A percentile compares a stretch with the other conserved stretches of the same genome.
Conservation (phyloP, 1,140 invertebrate species). For the Portunus trituberculatus region DNA sequence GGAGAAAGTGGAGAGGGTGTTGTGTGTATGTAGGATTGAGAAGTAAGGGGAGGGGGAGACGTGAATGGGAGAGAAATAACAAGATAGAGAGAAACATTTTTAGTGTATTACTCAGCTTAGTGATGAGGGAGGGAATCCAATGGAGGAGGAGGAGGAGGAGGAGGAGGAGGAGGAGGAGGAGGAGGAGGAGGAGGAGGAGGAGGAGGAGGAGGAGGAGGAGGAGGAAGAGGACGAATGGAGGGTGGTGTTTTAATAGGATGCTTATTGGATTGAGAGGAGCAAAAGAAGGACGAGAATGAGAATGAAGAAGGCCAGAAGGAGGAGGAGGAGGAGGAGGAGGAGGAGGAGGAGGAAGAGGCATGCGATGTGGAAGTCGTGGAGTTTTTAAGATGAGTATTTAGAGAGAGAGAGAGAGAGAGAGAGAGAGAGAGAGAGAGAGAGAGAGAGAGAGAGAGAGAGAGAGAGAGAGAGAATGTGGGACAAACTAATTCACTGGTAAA, state of each 20-base stretch:
- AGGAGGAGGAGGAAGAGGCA: background rate
- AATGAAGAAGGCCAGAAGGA: background rate
- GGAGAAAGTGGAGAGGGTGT: background rate
- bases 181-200: background rate
- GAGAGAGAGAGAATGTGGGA: background rate
- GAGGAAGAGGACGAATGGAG: background rate
- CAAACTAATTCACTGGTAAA: background rate
- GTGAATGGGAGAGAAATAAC: background rate
- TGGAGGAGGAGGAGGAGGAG: background rate
- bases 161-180: background rate
- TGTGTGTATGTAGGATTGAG: background rate
- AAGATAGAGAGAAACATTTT: too few species aligned
- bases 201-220: conserved; percentile 30
- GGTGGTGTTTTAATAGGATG: too few species aligned
- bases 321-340: background rate
- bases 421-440: background rate
- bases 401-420: conserved; percentile 11
- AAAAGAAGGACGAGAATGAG: background rate
- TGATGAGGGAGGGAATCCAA: too few species aligned
- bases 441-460: conserved; percentile 33
- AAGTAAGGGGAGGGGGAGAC: background rate
- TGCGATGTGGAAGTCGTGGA: background rate
- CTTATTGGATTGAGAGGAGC: too few species aligned
- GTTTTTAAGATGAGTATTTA: background rate
- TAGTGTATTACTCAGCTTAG: too few species aligned